Evolutionary conservation across 2,113 vertebrate genomes (phyloP).

Genomic region (Proterorhinus semilunaris): DNA sequence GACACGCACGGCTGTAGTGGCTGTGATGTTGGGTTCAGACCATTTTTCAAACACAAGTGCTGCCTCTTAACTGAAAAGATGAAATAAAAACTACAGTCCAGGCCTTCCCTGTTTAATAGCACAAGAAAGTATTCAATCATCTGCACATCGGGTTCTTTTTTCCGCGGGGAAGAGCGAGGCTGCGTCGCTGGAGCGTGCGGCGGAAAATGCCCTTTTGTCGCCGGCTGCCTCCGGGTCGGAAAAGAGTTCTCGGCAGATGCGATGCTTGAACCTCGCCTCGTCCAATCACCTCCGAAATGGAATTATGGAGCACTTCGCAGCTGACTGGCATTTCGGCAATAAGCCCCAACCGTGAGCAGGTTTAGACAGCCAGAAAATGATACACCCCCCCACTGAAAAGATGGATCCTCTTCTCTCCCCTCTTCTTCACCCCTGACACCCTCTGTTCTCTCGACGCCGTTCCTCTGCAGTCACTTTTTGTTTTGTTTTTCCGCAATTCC

Average conservation of each 20-base stretch:
- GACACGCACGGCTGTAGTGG: no score
- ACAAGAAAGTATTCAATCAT: constrained; percentile 36
- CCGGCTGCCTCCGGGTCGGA: constrained; percentile 56
- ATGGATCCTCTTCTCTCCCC: constrained; percentile 13
- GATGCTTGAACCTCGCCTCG: constrained; percentile 47
- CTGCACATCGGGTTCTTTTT: constrained; percentile 20
- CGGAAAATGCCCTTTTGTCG: constrained; percentile 60
- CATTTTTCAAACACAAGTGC: no score
- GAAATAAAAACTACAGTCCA: no score
- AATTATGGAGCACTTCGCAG: constrained; percentile 67
- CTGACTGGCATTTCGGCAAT: constrained; percentile 55
- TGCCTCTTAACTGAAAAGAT: no score
- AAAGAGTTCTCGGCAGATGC: constrained; percentile 35
- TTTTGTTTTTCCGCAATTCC: constrained; percentile 6
- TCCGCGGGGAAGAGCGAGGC: constrained; percentile 12
- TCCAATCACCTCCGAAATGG: constrained; percentile 66
- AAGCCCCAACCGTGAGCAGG: constrained; percentile 18
- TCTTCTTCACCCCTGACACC: not conserved
- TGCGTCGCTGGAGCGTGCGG: constrained; percentile 43
- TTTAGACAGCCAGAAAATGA: constrained; percentile 47
- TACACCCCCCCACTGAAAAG: constrained; percentile 15
- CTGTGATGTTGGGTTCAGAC: no score
- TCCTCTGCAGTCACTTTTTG: not conserved
- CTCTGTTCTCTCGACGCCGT: not conserved
- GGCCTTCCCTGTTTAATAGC: constrained; percentile 12